phyloP scores from a whole-genome alignment of 2,797 vertebrate species.

The Danio kyathit region DNA sequence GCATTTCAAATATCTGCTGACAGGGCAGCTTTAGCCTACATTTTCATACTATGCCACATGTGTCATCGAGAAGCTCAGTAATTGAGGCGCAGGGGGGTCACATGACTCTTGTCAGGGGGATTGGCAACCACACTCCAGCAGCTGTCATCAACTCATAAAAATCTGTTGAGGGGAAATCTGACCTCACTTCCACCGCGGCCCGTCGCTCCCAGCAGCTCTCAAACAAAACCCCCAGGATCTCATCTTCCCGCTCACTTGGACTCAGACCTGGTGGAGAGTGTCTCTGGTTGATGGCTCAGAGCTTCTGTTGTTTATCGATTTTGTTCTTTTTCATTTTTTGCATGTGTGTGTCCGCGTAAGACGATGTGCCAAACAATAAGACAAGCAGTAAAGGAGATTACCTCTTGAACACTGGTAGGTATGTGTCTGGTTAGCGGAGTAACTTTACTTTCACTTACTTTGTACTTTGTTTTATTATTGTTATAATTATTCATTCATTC shows the following conservation, averaged over 20 bases:
- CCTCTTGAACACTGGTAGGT: neutral
- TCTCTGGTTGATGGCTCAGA: conserved; percentile 39
- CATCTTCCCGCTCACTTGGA: conserved; percentile 40
- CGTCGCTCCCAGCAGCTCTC: conserved; percentile 52
- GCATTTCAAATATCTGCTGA: conserved; percentile 37
- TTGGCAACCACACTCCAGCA: conserved; percentile 70
- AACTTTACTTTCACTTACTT: neutral
- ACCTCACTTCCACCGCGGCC: conserved; percentile 57
- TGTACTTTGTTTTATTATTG: no score
- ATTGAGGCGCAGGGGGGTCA: conserved; percentile 62
- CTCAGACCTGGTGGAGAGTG: conserved; percentile 10
- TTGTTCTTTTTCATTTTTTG: neutral
- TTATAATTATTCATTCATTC: no score
- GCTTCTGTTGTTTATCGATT: conserved; percentile 39
- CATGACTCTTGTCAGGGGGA: conserved; percentile 65
- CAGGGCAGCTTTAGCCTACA: conserved; percentile 40
- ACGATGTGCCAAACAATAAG: conserved; percentile 40
- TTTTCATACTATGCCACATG: conserved; percentile 57
- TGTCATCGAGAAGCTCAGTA: conserved; percentile 54
- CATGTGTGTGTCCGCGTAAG: neutral
- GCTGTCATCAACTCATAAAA: conserved; percentile 72
- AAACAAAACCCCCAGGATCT: conserved; percentile 51
- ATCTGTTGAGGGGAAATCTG: conserved; percentile 72
- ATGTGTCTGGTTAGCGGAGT: neutral
- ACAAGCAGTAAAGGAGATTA: neutral